phyloP scores from a whole-genome alignment of 2,888 invertebrate species.

The Apomyelois bistriatella region DNA sequence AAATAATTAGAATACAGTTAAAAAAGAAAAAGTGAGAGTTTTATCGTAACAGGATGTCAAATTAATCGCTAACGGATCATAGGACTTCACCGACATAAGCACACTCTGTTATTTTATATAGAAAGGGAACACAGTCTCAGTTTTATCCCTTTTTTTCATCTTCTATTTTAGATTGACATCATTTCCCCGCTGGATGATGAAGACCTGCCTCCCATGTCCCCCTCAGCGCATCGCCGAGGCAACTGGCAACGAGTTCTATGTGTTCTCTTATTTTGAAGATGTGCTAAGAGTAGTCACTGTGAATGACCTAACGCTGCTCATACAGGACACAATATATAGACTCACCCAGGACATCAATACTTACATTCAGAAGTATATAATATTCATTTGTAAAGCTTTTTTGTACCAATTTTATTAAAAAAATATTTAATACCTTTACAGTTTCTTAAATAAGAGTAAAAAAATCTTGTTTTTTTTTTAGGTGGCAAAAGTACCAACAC shows the following conservation, averaged over 20 bases:
- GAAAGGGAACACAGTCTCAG: too few species aligned
- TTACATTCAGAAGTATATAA: slow-evolving; percentile 81
- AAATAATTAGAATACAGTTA: too few species aligned
- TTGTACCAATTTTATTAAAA: too few species aligned
- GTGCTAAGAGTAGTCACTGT: slow-evolving; percentile 85
- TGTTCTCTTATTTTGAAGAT: slow-evolving; percentile 90
- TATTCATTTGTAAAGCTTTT: neutral
- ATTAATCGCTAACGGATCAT: too few species aligned
- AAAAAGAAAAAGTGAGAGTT: too few species aligned
- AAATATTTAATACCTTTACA: too few species aligned
- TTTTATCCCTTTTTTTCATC: neutral
- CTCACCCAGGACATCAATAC: slow-evolving; percentile 83
- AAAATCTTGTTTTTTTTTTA: slow-evolving; percentile 30
- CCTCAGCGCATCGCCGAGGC: slow-evolving; percentile 80
- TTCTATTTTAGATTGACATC: slow-evolving; percentile 78
- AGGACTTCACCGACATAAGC: too few species aligned
- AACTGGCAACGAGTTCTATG: slow-evolving; percentile 77
- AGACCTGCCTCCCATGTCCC: slow-evolving; percentile 87
- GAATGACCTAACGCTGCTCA: slow-evolving; percentile 81
- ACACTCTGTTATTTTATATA: too few species aligned
- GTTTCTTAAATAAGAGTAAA: too few species aligned
- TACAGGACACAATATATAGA: slow-evolving; percentile 84
- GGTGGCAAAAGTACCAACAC: slow-evolving; percentile 87
- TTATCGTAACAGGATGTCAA: too few species aligned
- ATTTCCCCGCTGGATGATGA: slow-evolving; percentile 92